phyloP scores from a whole-genome alignment of 2,888 invertebrate species.

The Protodeltote pygarga region DNA sequence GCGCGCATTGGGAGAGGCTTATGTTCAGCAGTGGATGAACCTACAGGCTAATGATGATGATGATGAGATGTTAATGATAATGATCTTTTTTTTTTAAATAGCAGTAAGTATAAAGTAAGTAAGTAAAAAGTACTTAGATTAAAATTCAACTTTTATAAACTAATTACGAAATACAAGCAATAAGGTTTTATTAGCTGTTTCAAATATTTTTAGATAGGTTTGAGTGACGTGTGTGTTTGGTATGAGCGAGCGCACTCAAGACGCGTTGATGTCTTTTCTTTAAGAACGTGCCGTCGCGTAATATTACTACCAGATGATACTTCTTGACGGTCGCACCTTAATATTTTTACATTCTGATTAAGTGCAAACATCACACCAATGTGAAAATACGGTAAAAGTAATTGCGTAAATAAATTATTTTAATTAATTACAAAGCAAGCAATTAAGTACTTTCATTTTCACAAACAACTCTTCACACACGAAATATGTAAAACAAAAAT shows the following conservation, averaged over 20 bases:
- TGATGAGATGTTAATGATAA: too few relatives aligned
- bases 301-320: background rate
- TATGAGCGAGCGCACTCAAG: slow-evolving; percentile 11
- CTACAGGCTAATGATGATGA: too few relatives aligned
- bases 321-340: background rate
- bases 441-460: slow-evolving; percentile 6
- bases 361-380: too few relatives aligned
- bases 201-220: background rate
- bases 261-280: slow-evolving; percentile 72
- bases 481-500: slow-evolving; percentile 23
- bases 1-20: too few relatives aligned
- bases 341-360: background rate
- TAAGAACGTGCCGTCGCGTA: slow-evolving; percentile 22
- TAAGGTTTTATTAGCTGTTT: background rate
- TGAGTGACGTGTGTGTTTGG: too few relatives aligned
- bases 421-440: background rate
- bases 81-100: too few relatives aligned
- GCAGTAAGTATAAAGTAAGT: too few relatives aligned
- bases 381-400: too few relatives aligned
- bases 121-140: too few relatives aligned
- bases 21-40: too few relatives aligned
- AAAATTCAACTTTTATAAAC: too few relatives aligned
- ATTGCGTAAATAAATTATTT: too few relatives aligned
- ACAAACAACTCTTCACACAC: slow-evolving; percentile 6
- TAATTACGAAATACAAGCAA: background rate